Evolutionary conservation across 2,888 invertebrate species (phyloP), one percentile per base, ranked within the genome.

Genomic region (Sphinx pinastri): DNA sequence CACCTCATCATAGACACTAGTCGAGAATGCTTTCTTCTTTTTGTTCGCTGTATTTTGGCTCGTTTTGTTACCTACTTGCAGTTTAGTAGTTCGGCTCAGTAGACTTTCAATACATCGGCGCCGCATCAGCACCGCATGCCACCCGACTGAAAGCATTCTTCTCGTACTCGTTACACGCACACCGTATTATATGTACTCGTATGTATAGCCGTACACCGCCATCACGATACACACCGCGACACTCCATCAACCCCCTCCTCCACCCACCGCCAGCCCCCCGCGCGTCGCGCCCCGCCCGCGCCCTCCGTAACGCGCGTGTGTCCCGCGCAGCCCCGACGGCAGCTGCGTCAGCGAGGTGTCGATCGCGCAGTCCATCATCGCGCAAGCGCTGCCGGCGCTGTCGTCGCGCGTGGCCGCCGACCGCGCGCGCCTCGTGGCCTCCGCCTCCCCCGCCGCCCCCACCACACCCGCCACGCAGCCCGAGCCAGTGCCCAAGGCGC

Each of bases 361-460:
- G 58, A 94, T 94, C 79, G 93, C 94, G 71, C 94, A 94, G 77
- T 94, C 94, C n/a, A 94, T 94, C 72, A 94, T 94, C 86, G 94
- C 94, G 70, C 94, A 94, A 90, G 94, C 94, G 80, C 89, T 94
- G 77, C 94, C 94, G 69, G 91, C 94, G 75, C 85, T 94, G 63
- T 94, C 94, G 73, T 93, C 94, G 67, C 88, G 93, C 74, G 79
- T 93, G 76, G 92, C 92, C 60, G 90, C 90, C 13, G 94, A 94
- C 74, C 89, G 94, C 79, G 90, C 94, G 14, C 88, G 94, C 84
- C 80, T 94, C 72, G 94, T 94, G 25, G 38, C 59, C 88, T 92
- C 74, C 79, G 93, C 76, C 92, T 91, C 60, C 89, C 89, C 14
- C 94, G 94, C 74, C 88, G 94, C 80, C 90, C 94, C n/a, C 87